Percentiles rank a stretch among this genome's conserved stretches.
Conservation (phyloP, 2,888 invertebrate species). For the Pyrrhia umbra region DNA sequence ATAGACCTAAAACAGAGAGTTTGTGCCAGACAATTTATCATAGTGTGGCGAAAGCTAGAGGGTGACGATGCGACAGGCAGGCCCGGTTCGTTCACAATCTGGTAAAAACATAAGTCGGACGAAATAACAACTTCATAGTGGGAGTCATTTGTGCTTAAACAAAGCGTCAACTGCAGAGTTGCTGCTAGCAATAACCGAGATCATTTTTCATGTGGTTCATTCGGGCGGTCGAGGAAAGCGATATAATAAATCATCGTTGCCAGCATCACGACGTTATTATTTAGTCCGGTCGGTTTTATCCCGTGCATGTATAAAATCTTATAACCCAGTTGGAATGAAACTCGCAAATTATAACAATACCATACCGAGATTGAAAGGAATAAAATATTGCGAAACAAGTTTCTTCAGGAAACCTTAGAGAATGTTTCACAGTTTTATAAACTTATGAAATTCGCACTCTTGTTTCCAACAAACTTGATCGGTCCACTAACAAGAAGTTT, state of each 20-base stretch:
- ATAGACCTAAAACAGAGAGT: constrained; percentile 63
- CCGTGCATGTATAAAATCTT: constrained; percentile 82
- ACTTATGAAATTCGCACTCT: constrained; percentile 24
- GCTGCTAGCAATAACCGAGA: constrained; percentile 88
- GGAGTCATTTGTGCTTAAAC: constrained; percentile 89
- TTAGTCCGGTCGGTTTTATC: constrained; percentile 86
- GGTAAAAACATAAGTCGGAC: constrained; percentile 82
- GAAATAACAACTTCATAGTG: constrained; percentile 86
- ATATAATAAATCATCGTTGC: constrained; percentile 90
- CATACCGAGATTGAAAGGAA: constrained; percentile 50
- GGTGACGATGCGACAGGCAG: constrained; percentile 59
- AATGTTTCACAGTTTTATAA: constrained; percentile 32
- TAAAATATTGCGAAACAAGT: constrained; percentile 40
- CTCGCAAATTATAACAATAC: constrained; percentile 42
- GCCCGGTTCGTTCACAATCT: constrained; percentile 68
- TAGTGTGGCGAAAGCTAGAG: constrained; percentile 63
- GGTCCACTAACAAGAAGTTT: background rate
- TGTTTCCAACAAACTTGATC: constrained; percentile 14
- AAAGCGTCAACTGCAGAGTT: constrained; percentile 89
- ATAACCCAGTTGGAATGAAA: constrained; percentile 59
- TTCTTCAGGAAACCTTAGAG: constrained; percentile 42
- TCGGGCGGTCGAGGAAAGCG: constrained; percentile 88
- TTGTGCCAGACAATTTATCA: constrained; percentile 79
- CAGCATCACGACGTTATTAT: constrained; percentile 88
- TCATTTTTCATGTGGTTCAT: constrained; percentile 90